These are phyloP conservation scores for Napeogenes sylphis DNA, from an alignment of 2,888 invertebrate genomes.

Conservation along the genomic window DNA sequence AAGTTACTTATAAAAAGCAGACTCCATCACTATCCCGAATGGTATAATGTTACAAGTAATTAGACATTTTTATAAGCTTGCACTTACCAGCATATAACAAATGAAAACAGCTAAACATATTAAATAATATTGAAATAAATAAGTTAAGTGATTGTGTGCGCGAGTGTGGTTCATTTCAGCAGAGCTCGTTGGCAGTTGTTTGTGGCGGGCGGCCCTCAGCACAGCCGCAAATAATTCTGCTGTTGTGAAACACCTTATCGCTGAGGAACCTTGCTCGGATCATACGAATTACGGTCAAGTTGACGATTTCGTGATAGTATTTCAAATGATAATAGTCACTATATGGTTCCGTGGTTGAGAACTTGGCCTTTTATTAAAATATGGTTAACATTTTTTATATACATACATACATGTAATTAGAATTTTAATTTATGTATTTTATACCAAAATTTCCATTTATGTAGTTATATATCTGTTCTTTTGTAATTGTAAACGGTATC, in stretches of 20 bases:
- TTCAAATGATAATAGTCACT: constrained; percentile 53
- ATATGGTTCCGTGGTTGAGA: constrained; percentile 43
- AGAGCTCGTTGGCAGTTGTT: constrained; percentile 63
- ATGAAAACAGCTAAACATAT: no score
- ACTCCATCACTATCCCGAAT: background rate
- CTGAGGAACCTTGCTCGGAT: constrained; percentile 68
- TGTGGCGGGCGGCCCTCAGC: constrained; percentile 41
- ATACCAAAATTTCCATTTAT: no score
- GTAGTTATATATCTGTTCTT: no score
- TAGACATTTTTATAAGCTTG: background rate
- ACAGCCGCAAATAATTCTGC: constrained; percentile 77
- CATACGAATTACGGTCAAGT: constrained; percentile 77
- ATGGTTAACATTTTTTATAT: constrained; percentile 11
- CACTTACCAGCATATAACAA: no score
- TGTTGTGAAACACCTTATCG: constrained; percentile 76
- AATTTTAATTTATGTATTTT: no score
- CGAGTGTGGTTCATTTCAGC: constrained; percentile 61
- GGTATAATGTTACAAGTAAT: background rate
- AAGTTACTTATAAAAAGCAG: no score
- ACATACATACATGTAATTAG: background rate
- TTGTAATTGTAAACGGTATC: no score
- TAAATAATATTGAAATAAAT: no score
- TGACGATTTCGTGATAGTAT: constrained; percentile 72
- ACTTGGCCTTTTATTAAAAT: constrained; percentile 12
- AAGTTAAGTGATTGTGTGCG: constrained; percentile 47